phyloP scores from a whole-genome alignment of 2,797 vertebrate species.

The Typhlichthys eigenmanni region DNA sequence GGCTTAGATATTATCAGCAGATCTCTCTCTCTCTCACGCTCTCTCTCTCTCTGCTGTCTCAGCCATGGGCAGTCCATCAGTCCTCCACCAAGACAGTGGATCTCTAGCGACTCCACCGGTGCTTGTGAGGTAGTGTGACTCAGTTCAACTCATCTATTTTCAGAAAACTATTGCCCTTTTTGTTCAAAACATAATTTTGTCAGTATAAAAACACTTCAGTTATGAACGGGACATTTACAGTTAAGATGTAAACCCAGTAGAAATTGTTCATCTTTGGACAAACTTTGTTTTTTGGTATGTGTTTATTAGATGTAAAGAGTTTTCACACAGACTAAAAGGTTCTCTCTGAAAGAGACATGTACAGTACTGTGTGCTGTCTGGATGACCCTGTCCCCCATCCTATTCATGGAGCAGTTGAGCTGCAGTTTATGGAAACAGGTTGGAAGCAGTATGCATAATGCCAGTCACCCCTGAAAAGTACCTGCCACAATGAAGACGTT shows the following conservation, averaged over 20 bases:
- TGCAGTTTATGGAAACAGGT: slow-evolving; percentile 48
- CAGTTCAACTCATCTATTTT: slow-evolving; percentile 4
- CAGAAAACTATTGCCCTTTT: not conserved
- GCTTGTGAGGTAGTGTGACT: slow-evolving; percentile 15
- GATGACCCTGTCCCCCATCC: not conserved
- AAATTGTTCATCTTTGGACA: slow-evolving; percentile 1
- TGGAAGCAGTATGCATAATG: slow-evolving; percentile 12
- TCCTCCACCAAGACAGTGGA: slow-evolving; percentile 31
- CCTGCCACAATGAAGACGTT: slow-evolving; percentile 26
- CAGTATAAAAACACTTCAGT: not conserved
- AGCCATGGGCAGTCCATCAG: slow-evolving; percentile 27
- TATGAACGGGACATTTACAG: no score
- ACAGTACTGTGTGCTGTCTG: no score
- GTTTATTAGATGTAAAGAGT: no score
- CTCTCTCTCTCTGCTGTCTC: slow-evolving; percentile 2
- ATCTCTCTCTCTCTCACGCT: slow-evolving; percentile 11
- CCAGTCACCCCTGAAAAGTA: slow-evolving; percentile 13
- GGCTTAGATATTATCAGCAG: slow-evolving; percentile 18
- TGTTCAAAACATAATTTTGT: no score
- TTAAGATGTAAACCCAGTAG: slow-evolving; percentile 12
- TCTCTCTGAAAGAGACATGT: no score
- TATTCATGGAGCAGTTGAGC: not conserved
- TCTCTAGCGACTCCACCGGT: slow-evolving; percentile 40
- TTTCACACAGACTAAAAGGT: no score
- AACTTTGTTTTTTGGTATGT: not conserved